Conservation (phyloP, 2,888 invertebrate genomes). For the Folsomia manolachei region DNA sequence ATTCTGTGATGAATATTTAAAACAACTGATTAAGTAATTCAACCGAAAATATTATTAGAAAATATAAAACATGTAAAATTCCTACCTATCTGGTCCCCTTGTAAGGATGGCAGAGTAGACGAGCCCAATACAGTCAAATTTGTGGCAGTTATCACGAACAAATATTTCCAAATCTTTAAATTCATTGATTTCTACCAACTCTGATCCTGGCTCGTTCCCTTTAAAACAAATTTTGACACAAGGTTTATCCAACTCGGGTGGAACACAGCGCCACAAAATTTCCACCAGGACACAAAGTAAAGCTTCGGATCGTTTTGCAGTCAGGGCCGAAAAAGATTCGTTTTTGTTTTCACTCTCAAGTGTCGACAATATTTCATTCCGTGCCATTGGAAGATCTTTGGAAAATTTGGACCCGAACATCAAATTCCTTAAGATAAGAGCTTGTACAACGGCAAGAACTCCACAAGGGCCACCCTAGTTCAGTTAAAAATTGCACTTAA, state of each 20-base stretch:
- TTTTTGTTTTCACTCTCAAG: neutral
- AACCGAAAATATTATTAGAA: too few species aligned
- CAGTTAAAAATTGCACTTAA: neutral
- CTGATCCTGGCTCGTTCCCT: neutral
- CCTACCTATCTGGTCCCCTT: conserved; percentile 55
- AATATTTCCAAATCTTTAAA: neutral
- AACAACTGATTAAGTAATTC: too few species aligned
- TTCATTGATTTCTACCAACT: neutral
- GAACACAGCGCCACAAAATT: conserved; percentile 52
- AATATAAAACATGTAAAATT: too few species aligned
- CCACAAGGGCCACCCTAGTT: conserved; percentile 59
- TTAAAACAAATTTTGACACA: neutral
- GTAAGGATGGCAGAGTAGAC: conserved; percentile 58
- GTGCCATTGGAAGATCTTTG: conserved; percentile 4
- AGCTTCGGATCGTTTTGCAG: conserved; percentile 26
- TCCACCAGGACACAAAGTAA: conserved; percentile 46
- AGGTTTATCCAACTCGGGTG: conserved; percentile 15
- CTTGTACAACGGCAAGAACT: conserved; percentile 58
- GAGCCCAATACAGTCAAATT: conserved; percentile 49
- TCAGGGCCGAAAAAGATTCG: conserved; percentile 4
- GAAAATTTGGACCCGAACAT: conserved; percentile 53
- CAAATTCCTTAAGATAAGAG: conserved; percentile 56
- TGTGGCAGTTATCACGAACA: conserved; percentile 15
- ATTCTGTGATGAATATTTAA: conserved; percentile 54
- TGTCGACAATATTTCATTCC: neutral